Evolutionary conservation across 2,888 invertebrate genomes (phyloP).

Genomic region (Thyatira batis): DNA sequence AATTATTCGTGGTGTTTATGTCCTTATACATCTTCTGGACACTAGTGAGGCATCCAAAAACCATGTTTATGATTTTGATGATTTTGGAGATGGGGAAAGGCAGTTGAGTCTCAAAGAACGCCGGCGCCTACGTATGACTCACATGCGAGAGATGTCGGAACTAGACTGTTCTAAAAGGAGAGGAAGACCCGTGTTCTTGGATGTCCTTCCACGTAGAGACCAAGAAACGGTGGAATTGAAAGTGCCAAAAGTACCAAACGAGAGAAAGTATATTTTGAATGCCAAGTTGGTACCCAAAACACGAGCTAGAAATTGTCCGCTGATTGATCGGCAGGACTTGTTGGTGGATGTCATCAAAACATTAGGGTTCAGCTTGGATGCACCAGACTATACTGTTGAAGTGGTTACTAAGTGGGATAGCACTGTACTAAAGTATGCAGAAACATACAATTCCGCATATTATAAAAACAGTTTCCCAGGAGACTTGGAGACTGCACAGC

Average conservation of each 20-base stretch:
- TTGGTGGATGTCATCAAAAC: too few relatives aligned
- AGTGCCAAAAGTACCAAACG: neutral
- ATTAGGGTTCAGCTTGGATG: too few relatives aligned
- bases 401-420: too few relatives aligned
- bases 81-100: neutral
- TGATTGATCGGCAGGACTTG: too few relatives aligned
- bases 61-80: neutral
- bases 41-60: neutral
- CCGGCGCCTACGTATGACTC: neutral
- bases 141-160: neutral
- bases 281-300: neutral
- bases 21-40: neutral
- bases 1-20: neutral
- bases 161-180: too few relatives aligned
- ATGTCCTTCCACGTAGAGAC: neutral
- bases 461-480: neutral
- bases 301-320: neutral
- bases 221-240: neutral
- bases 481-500: conserved; percentile 13
- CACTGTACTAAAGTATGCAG: too few relatives aligned
- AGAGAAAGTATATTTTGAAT: neutral
- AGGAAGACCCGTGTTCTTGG: neutral
- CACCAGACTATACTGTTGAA: too few relatives aligned
- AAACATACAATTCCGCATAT: neutral
- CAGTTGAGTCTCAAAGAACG: neutral